A percentile compares a stretch with the other conserved stretches of the same genome.
These are phyloP conservation scores for Oreohelix idahoensis DNA, from an alignment of 1,140 invertebrate genomes.

Conservation along the genomic window DNA sequence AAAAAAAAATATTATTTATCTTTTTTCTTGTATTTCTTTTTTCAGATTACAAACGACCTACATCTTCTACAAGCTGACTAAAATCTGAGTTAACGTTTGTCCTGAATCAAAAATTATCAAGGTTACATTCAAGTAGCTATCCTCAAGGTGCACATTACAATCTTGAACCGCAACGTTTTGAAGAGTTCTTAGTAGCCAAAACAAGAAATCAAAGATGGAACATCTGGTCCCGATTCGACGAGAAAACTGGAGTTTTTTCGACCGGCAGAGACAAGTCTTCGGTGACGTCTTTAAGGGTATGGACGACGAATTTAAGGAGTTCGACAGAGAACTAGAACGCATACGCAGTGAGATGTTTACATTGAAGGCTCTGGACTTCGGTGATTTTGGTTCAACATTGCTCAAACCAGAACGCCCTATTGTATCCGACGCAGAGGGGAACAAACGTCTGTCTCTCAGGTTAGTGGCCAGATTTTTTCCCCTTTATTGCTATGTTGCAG, in stretches of 20 bases:
- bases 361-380: slow-evolving; percentile 47
- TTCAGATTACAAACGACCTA: no score
- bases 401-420: slow-evolving; percentile 63
- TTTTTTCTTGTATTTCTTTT: no score
- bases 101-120: no score
- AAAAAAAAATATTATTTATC: no score
- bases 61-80: no score
- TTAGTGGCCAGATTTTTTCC: background rate
- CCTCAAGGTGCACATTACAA: no score
- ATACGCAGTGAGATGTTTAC: slow-evolving; percentile 61
- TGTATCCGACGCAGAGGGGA: slow-evolving; percentile 58
- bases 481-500: no score
- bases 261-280: slow-evolving; percentile 63
- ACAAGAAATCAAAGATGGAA: slow-evolving; percentile 22
- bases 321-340: slow-evolving; percentile 61
- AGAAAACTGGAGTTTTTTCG: slow-evolving; percentile 66
- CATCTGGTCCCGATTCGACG: slow-evolving; percentile 56
- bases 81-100: no score
- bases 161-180: no score
- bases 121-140: no score
- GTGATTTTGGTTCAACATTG: slow-evolving; percentile 35
- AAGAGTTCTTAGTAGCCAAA: background rate
- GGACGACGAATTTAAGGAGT: slow-evolving; percentile 57
- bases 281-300: slow-evolving; percentile 46
- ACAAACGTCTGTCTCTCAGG: slow-evolving; percentile 63